Evolutionary conservation across 2,113 vertebrate species (phyloP).

Genomic region (Pangasianodon hypophthalmus): DNA sequence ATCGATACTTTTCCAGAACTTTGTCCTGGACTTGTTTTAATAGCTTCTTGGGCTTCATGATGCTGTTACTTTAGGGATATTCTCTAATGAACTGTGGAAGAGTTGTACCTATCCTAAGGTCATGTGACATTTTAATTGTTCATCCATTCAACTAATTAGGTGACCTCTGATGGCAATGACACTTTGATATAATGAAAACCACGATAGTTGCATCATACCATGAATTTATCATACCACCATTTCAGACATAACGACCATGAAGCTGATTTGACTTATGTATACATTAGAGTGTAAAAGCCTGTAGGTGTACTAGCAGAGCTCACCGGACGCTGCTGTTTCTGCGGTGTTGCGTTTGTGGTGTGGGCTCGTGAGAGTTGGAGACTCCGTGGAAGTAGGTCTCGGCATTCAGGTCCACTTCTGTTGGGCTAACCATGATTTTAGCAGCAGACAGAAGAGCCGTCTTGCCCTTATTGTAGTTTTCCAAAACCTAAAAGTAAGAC

Average conservation of each 20-base stretch:
- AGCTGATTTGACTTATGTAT: background rate
- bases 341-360: constrained; percentile 74
- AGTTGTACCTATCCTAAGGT: too few relatives aligned
- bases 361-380: constrained; percentile 72
- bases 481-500: constrained; percentile 81
- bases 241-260: background rate
- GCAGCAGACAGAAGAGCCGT: constrained; percentile 95
- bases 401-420: constrained; percentile 95
- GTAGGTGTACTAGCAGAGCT: constrained; percentile 51
- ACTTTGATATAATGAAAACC: background rate
- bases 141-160: background rate
- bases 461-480: constrained; percentile 99
- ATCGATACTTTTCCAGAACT: background rate
- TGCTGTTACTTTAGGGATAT: background rate
- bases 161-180: background rate
- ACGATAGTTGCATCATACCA: background rate
- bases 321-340: constrained; percentile 92
- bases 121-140: background rate
- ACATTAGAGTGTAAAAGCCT: background rate
- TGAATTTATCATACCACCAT: background rate
- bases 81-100: background rate
- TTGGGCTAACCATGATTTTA: constrained; percentile 99
- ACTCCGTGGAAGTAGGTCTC: constrained; percentile 88
- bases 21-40: background rate
- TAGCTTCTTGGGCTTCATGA: background rate